Evolutionary conservation across 2,113 vertebrate genomes (phyloP).

Genomic region (Saguinus midas): DNA sequence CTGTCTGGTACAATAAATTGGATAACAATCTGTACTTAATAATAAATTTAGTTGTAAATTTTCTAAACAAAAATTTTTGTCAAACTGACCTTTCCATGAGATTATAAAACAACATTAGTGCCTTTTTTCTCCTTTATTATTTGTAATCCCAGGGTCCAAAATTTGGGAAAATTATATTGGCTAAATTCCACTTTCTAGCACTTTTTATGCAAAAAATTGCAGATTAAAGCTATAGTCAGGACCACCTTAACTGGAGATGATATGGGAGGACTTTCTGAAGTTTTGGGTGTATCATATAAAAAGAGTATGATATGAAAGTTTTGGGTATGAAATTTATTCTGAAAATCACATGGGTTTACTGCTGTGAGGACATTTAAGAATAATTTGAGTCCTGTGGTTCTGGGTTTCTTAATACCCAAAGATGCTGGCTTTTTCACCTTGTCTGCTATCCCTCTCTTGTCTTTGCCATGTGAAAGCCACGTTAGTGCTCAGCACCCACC

Average conservation of each 20-base stretch:
- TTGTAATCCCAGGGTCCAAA: neutral
- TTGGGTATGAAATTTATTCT: neutral
- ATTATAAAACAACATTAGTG: neutral
- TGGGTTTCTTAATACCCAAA: neutral
- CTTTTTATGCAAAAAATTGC: neutral
- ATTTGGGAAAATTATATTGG: neutral
- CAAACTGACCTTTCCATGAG: neutral
- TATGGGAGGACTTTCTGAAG: neutral
- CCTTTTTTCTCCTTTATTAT: neutral
- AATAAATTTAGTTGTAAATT: conserved; percentile 20
- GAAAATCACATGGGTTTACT: neutral
- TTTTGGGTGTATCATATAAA: neutral
- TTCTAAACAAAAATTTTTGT: neutral
- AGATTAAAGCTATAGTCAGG: neutral
- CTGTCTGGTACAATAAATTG: neutral
- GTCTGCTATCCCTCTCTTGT: neutral
- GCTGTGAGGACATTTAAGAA: neutral
- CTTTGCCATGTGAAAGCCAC: neutral
- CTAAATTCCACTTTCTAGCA: neutral
- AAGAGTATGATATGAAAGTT: neutral
- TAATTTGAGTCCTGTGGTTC: neutral
- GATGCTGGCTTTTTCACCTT: neutral
- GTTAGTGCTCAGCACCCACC: neutral
- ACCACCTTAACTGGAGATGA: neutral
- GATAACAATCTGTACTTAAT: neutral